Percentiles rank a stretch among this genome's conserved stretches.
These are phyloP conservation scores for Cinclus cinclus DNA, from an alignment of 2,113 vertebrate genomes.

Conservation along the genomic window DNA sequence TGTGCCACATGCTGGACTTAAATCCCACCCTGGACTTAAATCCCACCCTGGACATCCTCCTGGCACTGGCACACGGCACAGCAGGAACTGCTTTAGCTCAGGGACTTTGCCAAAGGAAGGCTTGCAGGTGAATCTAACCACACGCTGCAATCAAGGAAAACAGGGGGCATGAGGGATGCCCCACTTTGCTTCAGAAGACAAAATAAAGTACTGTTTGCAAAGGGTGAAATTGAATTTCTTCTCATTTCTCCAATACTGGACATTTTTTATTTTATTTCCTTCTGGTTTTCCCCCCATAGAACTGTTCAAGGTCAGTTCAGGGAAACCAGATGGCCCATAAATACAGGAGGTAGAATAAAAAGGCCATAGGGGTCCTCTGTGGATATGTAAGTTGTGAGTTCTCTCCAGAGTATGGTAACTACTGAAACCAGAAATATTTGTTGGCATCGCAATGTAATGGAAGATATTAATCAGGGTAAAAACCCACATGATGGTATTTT, in stretches of 20 bases:
- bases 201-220: background rate
- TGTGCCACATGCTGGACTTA: too few species aligned
- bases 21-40: fast-evolving
- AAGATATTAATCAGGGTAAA: background rate
- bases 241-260: background rate
- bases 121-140: background rate
- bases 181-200: background rate
- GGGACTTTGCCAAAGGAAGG: background rate
- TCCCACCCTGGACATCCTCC: background rate
- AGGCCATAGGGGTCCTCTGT: fast-evolving
- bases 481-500: fast-evolving
- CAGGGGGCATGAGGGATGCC: background rate
- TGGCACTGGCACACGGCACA: fast-evolving
- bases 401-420: background rate
- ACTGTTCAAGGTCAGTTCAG: background rate
- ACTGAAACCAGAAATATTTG: background rate
- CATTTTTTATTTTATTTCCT: background rate
- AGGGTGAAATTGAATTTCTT: background rate
- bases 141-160: background rate
- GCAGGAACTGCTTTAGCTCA: background rate
- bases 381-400: background rate
- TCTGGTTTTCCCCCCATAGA: background rate
- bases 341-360: background rate
- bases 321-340: background rate
- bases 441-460: background rate